A percentile compares a stretch with the other conserved stretches of the same genome.
These are phyloP conservation scores for Pipistrellus pipistrellus DNA, from an alignment of 2,797 vertebrate genomes.

Conservation along the genomic window DNA sequence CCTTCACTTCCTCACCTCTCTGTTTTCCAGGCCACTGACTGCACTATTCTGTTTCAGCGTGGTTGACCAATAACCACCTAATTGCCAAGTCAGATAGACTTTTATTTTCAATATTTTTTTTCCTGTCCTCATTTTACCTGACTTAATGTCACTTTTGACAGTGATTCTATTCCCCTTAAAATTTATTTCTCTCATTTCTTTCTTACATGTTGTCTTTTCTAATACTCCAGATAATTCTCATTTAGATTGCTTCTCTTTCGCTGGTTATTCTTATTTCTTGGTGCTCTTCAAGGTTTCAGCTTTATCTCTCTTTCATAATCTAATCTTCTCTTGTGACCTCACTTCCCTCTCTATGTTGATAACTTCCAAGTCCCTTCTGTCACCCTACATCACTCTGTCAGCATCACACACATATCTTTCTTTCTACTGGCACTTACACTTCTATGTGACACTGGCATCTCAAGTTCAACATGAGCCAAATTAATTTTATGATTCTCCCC, in stretches of 20 bases:
- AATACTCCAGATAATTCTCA: neutral
- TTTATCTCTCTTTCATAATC: neutral
- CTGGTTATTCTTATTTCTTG: neutral
- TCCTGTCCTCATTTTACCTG: neutral
- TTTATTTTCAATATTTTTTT: constrained; percentile 11
- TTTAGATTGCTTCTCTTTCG: neutral
- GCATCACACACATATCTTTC: neutral
- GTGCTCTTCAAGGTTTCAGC: neutral
- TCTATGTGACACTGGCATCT: neutral
- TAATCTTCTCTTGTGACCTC: neutral
- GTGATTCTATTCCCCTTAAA: neutral
- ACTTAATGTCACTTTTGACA: neutral
- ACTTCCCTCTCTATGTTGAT: neutral
- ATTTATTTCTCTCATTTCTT: neutral
- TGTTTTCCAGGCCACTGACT: neutral
- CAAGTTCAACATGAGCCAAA: neutral
- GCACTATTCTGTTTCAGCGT: neutral
- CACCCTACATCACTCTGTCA: neutral
- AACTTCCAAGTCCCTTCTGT: neutral
- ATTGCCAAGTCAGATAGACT: constrained; percentile 38
- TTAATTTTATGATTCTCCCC: neutral
- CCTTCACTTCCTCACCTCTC: constrained; percentile 1
- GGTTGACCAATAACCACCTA: constrained; percentile 42
- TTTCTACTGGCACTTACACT: neutral
- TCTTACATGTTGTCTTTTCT: neutral